A percentile compares a stretch with the other conserved stretches of the same genome.
Evolutionary conservation across 2,888 invertebrate genomes (phyloP).

Genomic region (Tipula vernalis): DNA sequence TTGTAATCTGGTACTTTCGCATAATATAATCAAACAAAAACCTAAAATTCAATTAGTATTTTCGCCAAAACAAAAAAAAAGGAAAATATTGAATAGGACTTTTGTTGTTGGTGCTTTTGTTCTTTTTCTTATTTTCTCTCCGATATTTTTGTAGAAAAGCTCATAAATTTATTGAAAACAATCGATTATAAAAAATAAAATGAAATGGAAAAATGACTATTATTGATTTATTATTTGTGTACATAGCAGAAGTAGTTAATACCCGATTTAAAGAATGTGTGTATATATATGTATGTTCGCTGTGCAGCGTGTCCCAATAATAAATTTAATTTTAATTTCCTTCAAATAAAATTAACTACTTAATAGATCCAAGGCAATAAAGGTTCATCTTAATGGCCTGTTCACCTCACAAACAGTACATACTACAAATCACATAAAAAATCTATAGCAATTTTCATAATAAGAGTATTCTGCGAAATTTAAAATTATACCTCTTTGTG

Average conservation of each 20-base stretch:
- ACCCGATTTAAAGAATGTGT: neutral
- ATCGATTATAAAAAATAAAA: neutral
- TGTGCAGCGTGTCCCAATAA: neutral
- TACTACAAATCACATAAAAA: no score
- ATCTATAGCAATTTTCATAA: no score
- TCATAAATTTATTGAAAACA: neutral
- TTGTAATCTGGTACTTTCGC: neutral
- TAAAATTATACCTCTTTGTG: no score
- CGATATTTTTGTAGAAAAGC: neutral
- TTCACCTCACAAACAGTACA: no score
- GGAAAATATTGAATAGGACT: neutral
- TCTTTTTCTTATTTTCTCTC: neutral
- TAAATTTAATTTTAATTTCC: no score
- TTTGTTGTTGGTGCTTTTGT: neutral
- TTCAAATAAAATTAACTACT: no score
- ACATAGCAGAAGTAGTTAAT: neutral
- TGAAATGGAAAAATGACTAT: neutral
- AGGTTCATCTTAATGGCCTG: no score
- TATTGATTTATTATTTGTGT: conserved; percentile 4
- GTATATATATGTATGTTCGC: neutral
- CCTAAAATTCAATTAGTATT: neutral
- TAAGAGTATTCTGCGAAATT: no score
- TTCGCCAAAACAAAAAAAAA: neutral
- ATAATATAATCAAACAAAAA: neutral
- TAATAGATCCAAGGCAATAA: no score